phyloP scores from a whole-genome alignment of 2,888 invertebrate genomes.

The Petrophora chlorosata region DNA sequence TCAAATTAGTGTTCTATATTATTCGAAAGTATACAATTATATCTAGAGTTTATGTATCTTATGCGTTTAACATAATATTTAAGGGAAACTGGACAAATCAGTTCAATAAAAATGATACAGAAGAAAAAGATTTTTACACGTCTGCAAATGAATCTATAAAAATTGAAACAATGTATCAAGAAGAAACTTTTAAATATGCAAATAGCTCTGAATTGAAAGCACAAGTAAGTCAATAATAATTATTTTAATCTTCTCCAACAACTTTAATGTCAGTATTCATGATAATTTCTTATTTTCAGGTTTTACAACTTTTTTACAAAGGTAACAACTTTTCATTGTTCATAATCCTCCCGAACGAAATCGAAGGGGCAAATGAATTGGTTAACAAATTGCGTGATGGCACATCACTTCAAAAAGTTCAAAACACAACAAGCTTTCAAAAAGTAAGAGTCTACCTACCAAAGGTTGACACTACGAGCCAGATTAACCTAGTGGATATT shows the following conservation, averaged over 20 bases:
- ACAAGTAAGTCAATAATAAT: conserved; percentile 28
- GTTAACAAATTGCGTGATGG: neutral
- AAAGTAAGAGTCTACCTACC: conserved; percentile 30
- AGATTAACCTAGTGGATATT: neutral
- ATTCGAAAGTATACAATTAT: no score
- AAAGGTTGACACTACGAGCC: conserved; percentile 23
- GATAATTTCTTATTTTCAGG: neutral
- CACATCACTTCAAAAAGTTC: neutral
- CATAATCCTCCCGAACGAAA: neutral
- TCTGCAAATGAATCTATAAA: conserved; percentile 5
- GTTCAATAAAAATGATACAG: conserved; percentile 24
- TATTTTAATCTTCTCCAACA: no score
- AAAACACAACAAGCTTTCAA: neutral
- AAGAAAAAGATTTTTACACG: conserved; percentile 23
- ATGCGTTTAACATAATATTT: neutral
- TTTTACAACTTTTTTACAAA: conserved; percentile 7
- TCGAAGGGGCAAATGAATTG: neutral
- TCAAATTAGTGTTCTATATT: neutral
- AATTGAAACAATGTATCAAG: conserved; percentile 25
- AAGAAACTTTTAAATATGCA: conserved; percentile 33
- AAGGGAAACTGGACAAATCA: conserved; percentile 30
- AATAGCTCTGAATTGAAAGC: conserved; percentile 25
- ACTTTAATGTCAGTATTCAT: no score
- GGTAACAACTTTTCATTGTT: conserved; percentile 1
- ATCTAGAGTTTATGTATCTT: neutral